phyloP scores from a whole-genome alignment of 2,797 vertebrate genomes.

The Carcharodon carcharias region DNA sequence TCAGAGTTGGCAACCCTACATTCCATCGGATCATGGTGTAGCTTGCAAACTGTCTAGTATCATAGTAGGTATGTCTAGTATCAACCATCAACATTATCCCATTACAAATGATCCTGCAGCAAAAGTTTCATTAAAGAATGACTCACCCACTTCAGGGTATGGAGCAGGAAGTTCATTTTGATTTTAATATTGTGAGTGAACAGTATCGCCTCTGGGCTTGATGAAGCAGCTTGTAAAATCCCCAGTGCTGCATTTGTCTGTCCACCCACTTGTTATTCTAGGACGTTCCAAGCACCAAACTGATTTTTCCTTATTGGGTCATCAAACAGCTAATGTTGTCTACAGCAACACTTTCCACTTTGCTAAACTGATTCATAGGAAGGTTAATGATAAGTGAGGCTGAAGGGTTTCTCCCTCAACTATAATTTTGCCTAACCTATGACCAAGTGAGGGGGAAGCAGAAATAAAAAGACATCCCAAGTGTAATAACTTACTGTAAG shows the following conservation, averaged over 20 bases:
- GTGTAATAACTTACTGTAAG: neutral
- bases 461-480: neutral
- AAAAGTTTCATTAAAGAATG: neutral
- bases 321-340: neutral
- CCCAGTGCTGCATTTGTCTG: neutral
- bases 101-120: neutral
- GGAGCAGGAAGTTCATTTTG: neutral
- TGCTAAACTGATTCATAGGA: neutral
- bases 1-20: too few species aligned
- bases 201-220: neutral
- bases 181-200: neutral
- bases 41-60: neutral
- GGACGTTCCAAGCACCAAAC: neutral
- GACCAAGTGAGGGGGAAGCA: neutral
- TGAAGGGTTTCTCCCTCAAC: neutral
- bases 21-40: neutral
- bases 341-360: neutral
- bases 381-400: neutral
- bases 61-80: neutral
- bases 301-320: neutral
- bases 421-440: neutral
- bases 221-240: neutral
- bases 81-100: neutral
- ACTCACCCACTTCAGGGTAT: neutral
- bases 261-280: neutral